Evolutionary conservation across 2,113 vertebrate species (phyloP).

Genomic region (Tamias sibiricus): DNA sequence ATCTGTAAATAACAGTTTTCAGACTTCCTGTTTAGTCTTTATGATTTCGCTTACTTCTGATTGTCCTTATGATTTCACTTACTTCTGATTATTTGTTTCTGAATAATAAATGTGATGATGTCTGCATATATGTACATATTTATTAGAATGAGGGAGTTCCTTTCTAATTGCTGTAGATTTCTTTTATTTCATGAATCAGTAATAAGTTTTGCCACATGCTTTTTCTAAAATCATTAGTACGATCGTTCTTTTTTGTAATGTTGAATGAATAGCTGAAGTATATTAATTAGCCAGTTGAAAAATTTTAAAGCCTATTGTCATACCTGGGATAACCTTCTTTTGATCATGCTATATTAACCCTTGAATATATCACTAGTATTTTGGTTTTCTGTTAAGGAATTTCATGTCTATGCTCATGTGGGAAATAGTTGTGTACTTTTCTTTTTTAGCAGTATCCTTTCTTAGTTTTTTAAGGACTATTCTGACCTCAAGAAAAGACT

Average conservation of each 20-base stretch:
- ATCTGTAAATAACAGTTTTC: neutral
- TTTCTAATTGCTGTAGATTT: neutral
- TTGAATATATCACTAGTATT: neutral
- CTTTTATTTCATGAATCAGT: neutral
- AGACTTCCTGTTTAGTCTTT: neutral
- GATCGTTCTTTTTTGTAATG: conserved; percentile 13
- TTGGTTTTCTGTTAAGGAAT: neutral
- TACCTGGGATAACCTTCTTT: neutral
- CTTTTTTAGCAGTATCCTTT: neutral
- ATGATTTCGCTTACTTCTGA: neutral
- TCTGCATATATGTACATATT: neutral
- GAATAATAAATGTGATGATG: neutral
- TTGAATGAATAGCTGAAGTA: neutral
- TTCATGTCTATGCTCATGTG: neutral
- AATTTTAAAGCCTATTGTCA: neutral
- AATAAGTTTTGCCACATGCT: neutral
- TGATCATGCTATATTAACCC: neutral
- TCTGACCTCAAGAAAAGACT: neutral
- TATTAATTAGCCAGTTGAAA: neutral
- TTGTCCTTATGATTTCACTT: no score
- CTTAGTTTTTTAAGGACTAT: neutral
- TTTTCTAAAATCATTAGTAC: neutral
- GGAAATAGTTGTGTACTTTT: neutral
- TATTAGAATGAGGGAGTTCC: neutral
- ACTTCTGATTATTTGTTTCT: neutral